Evolutionary conservation across 2,113 vertebrate species (phyloP), one percentile per base, ranked within the genome.

Genomic region (Dipodomys spectabilis): DNA sequence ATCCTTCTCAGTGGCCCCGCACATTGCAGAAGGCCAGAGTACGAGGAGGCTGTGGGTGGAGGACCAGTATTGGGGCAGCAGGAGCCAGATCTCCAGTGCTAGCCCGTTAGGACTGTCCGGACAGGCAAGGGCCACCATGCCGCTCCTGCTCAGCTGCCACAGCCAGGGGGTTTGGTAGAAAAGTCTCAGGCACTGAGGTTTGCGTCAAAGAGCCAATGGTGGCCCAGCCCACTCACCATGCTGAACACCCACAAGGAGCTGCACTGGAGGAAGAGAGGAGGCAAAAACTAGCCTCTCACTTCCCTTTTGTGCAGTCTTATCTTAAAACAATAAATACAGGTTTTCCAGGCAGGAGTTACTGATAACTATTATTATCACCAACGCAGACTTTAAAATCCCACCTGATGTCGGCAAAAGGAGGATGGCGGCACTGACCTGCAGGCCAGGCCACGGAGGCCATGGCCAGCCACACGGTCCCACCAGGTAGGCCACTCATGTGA

Each of bases 141-240:
- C 25, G 22, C 81, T 75, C 62, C 77, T 15, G n/a, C 79, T 45
- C 49, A 44, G 86, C 67, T 67, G 82, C 45, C 49, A 49, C 16
- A 3, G 68, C 28, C 30, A 3, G 39, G 78, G 49, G 71, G 83
- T 84, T 53, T 9, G 85, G 82, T 80, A 82, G 90, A 30, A 53
- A 88, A 79, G 93, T 95, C 96, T 95, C 96, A 96, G 97, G 97
- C 97, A 97, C 97, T 97, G 95, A 96, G 97, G 97, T 96, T 93
- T 81, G 88, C 92, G 69, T 87, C 75, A 27, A 20, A 90, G 82
- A 94, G 78, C 57, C 35, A 86, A 91, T 53, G 45, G 71, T 5
- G 64, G 92, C 89, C 83, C 1, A 1, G 35, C 19, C 71, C 75
- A 74, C 39, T 16, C 22, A 28, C 69, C 74, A 32, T 25, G 53